Conservation (phyloP, 2,113 vertebrate genomes). For the Melanerpes aurifrons region DNA sequence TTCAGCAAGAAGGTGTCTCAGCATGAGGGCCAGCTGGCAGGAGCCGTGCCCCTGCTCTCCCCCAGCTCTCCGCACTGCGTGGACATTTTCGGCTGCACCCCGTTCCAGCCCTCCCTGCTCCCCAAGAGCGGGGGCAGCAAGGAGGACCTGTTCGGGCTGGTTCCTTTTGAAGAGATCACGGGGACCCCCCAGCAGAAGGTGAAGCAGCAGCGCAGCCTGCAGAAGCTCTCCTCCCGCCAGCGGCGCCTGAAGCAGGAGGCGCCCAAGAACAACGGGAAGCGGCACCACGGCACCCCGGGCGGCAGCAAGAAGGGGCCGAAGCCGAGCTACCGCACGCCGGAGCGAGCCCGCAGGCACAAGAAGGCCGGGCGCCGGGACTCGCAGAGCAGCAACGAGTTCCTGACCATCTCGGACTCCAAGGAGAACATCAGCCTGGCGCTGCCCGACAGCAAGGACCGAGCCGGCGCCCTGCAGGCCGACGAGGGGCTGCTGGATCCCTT, state of each 20-base stretch:
- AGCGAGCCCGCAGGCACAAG: conserved; percentile 88
- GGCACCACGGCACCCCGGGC: conserved; percentile 91
- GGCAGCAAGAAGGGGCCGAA: conserved; percentile 84
- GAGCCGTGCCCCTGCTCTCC: conserved; percentile 66
- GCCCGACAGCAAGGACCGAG: conserved; percentile 83
- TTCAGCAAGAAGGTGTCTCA: conserved; percentile 86
- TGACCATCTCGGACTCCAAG: conserved; percentile 92
- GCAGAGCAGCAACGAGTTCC: conserved; percentile 95
- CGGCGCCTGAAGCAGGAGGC: conserved; percentile 90
- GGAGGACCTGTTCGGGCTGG: conserved; percentile 86
- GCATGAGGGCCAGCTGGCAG: conserved; percentile 58
- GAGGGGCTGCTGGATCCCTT: conserved; percentile 89
- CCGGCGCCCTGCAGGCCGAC: conserved; percentile 75
- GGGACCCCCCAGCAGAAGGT: conserved; percentile 84
- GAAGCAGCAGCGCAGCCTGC: conserved; percentile 90
- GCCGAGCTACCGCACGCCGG: conserved; percentile 89
- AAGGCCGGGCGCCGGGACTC: conserved; percentile 91
- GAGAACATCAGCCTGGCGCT: conserved; percentile 91
- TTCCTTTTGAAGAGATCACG: conserved; percentile 83
- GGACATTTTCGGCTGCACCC: conserved; percentile 91
- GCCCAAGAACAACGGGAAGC: conserved; percentile 84
- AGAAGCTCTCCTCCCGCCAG: conserved; percentile 90
- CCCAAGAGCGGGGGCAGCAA: conserved; percentile 65
- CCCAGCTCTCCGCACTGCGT: conserved; percentile 77
- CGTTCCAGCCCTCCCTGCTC: conserved; percentile 83